A percentile compares a stretch with the other conserved stretches of the same genome.
phyloP scores from a whole-genome alignment of 2,888 invertebrate species.

The Mythimna albipuncta region DNA sequence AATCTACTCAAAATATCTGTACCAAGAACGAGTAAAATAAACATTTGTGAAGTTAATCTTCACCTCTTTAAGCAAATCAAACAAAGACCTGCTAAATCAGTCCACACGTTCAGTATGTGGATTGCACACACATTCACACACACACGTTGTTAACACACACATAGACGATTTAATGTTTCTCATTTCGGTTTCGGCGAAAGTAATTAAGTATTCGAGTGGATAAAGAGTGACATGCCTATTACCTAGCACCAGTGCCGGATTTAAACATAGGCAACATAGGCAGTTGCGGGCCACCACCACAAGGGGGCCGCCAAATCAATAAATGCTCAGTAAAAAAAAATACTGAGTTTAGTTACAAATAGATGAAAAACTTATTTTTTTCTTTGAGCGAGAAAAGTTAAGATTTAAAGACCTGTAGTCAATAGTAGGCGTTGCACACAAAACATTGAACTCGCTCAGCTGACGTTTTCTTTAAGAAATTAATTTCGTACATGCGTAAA shows the following conservation, averaged over 20 bases:
- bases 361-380: too few species aligned
- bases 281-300: too few species aligned
- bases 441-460: too few species aligned
- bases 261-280: too few species aligned
- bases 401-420: too few species aligned
- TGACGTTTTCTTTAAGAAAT: too few species aligned
- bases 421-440: too few species aligned
- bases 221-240: slow-evolving; percentile 46
- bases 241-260: not conserved
- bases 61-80: slow-evolving; percentile 33
- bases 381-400: too few species aligned
- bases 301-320: too few species aligned
- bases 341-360: too few species aligned
- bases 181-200: slow-evolving; percentile 31
- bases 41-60: slow-evolving; percentile 35
- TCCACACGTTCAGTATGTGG: slow-evolving; percentile 28
- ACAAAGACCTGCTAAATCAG: slow-evolving; percentile 39
- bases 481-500: too few species aligned
- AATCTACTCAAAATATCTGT: not conserved
- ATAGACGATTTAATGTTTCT: slow-evolving; percentile 30
- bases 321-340: too few species aligned
- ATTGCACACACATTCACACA: slow-evolving; percentile 4
- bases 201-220: slow-evolving; percentile 42
- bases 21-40: slow-evolving; percentile 24
- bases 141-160: not conserved